phyloP scores from a whole-genome alignment of 1,140 invertebrate species.

The Littorina saxatilis region DNA sequence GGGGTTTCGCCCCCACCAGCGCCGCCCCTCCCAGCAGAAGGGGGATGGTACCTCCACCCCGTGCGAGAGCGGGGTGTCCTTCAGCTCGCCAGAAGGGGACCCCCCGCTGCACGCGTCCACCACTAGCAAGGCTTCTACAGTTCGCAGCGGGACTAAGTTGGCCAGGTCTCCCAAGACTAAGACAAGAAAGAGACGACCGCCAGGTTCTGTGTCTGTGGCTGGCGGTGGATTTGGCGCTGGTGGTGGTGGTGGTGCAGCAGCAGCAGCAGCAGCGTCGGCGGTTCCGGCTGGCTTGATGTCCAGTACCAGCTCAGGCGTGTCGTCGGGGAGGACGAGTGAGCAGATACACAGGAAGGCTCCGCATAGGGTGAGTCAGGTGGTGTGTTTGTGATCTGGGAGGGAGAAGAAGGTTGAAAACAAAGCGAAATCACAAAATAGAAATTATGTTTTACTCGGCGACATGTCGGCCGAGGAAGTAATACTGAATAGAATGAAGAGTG shows the following conservation, averaged over 20 bases:
- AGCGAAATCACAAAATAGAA: too few relatives aligned
- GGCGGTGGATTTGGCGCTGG: background rate
- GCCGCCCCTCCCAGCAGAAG: slow-evolving; percentile 9
- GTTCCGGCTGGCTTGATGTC: background rate
- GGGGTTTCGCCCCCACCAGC: slow-evolving; percentile 18
- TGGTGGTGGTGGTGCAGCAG: background rate
- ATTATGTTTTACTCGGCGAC: too few relatives aligned
- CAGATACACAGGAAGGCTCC: background rate
- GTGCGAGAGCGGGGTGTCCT: slow-evolving; percentile 22
- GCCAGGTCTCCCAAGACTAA: background rate
- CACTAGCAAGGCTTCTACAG: background rate
- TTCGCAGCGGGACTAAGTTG: background rate
- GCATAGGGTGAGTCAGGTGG: slow-evolving; percentile 4
- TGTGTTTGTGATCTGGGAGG: too few relatives aligned
- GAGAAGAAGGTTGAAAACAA: too few relatives aligned
- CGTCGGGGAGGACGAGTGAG: slow-evolving; percentile 7
- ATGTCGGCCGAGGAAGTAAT: too few relatives aligned
- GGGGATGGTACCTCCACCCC: slow-evolving; percentile 7
- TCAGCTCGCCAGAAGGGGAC: slow-evolving; percentile 13
- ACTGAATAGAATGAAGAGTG: too few relatives aligned
- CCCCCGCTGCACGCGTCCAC: background rate
- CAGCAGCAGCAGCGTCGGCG: background rate
- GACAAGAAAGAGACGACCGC: background rate
- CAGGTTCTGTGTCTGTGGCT: background rate
- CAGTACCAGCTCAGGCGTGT: slow-evolving; percentile 19